These are phyloP conservation scores for Penaeus indicus DNA, from an alignment of 1,140 invertebrate species.

Conservation along the genomic window DNA sequence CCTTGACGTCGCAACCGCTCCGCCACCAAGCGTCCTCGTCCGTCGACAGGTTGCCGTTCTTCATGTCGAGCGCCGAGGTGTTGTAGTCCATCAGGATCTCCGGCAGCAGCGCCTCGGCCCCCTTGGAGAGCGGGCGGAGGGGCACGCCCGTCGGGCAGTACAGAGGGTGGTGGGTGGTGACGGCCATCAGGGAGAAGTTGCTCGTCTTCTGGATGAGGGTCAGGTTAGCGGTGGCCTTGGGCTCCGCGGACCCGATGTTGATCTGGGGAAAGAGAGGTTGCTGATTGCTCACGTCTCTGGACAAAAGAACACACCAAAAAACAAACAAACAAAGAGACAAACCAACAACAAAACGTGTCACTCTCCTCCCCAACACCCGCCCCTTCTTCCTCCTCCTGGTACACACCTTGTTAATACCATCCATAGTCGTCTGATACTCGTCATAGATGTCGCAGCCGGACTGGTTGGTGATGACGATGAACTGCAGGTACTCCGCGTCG, in stretches of 20 bases:
- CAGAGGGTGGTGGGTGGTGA: slow-evolving; percentile 62
- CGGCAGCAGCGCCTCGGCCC: slow-evolving; percentile 58
- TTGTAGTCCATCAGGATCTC: slow-evolving; percentile 58
- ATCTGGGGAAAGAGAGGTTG: slow-evolving; percentile 35
- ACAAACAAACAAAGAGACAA: no score
- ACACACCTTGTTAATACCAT: slow-evolving; percentile 51
- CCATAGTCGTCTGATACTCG: slow-evolving; percentile 59
- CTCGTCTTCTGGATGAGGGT: slow-evolving; percentile 47
- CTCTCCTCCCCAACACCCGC: no score
- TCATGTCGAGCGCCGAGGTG: slow-evolving; percentile 47
- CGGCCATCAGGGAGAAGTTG: slow-evolving; percentile 62
- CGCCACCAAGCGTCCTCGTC: slow-evolving; percentile 55
- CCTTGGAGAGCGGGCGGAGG: slow-evolving; percentile 39
- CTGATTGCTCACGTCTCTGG: no score
- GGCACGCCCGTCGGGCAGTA: slow-evolving; percentile 56
- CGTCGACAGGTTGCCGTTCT: slow-evolving; percentile 40
- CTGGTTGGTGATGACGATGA: slow-evolving; percentile 62
- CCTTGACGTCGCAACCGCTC: slow-evolving; percentile 51
- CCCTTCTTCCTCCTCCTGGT: no score
- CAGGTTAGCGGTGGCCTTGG: slow-evolving; percentile 56
- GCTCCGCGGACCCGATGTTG: slow-evolving; percentile 58
- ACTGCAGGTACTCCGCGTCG: slow-evolving; percentile 68
- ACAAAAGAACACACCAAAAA: no score
- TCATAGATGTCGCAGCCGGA: slow-evolving; percentile 50
- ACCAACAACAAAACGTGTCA: no score